These are phyloP conservation scores for Psettodes erumei DNA, from an alignment of 2,113 vertebrate genomes.

Conservation along the genomic window DNA sequence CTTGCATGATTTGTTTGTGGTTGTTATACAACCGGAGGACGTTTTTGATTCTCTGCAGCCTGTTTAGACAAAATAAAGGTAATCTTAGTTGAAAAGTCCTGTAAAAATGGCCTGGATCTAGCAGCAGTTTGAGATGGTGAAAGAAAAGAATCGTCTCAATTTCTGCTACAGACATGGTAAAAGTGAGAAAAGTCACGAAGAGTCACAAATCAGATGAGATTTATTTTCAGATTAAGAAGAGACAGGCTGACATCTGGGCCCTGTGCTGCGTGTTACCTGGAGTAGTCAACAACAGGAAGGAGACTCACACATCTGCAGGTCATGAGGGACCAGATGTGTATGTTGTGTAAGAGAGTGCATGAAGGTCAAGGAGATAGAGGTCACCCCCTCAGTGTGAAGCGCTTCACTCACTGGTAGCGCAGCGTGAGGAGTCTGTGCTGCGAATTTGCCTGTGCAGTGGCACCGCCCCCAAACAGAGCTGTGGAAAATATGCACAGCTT, in stretches of 20 bases:
- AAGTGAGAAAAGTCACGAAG: slow-evolving; percentile 1
- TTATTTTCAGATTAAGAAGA: slow-evolving; percentile 6
- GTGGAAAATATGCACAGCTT: slow-evolving; percentile 68
- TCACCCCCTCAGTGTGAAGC: slow-evolving; percentile 2
- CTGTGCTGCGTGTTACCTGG: not conserved
- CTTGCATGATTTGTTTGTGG: slow-evolving; percentile 18
- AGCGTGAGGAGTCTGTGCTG: slow-evolving; percentile 22
- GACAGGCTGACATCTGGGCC: not conserved
- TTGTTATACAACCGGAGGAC: not conserved
- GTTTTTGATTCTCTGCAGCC: not conserved
- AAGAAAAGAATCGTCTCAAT: not conserved
- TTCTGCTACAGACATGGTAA: not conserved
- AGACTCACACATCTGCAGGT: slow-evolving; percentile 9
- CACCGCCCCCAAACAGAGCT: slow-evolving; percentile 46
- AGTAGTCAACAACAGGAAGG: slow-evolving; percentile 4
- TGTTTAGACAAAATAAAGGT: not conserved
- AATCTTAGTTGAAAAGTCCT: not conserved
- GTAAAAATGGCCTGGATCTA: not conserved
- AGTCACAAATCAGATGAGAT: not conserved
- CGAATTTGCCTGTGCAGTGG: slow-evolving; percentile 23
- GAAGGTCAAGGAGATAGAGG: slow-evolving; percentile 30
- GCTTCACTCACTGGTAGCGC: not conserved
- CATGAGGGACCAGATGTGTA: slow-evolving; percentile 26
- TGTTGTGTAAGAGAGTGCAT: not conserved
- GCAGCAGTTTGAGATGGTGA: not conserved